These are phyloP conservation scores for Trissolcus japonicus DNA, from an alignment of 2,888 invertebrate genomes.

Conservation along the genomic window DNA sequence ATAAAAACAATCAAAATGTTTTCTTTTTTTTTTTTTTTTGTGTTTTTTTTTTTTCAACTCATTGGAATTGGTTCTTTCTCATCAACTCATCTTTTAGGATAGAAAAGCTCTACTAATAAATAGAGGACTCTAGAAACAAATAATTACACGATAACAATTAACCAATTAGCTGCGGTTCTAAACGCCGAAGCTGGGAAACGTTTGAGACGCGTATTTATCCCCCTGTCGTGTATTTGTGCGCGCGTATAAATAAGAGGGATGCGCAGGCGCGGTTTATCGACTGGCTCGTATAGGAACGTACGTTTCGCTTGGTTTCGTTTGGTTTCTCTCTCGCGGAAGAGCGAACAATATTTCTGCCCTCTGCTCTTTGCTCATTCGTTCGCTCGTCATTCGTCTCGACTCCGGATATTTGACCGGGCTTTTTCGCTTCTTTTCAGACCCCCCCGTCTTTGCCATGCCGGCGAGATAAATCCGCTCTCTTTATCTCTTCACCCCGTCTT, in stretches of 20 bases:
- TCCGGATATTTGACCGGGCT: slow-evolving; percentile 69
- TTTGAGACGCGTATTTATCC: slow-evolving; percentile 1
- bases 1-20: too few relatives aligned
- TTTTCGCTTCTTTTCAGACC: slow-evolving; percentile 57
- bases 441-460: slow-evolving; percentile 26
- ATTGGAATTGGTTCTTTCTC: too few relatives aligned
- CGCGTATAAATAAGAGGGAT: slow-evolving; percentile 28
- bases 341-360: slow-evolving; percentile 68
- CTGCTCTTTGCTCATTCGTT: slow-evolving; percentile 61
- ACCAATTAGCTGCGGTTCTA: slow-evolving; percentile 22
- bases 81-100: too few relatives aligned
- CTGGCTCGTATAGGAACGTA: slow-evolving; percentile 64
- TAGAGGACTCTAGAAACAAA: slow-evolving; percentile 13
- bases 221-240: neutral
- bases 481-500: slow-evolving; percentile 47
- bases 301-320: slow-evolving; percentile 63
- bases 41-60: too few relatives aligned
- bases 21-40: too few relatives aligned
- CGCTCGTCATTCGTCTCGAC: slow-evolving; percentile 64
- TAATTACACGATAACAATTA: slow-evolving; percentile 45
- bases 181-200: neutral
- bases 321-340: slow-evolving; percentile 65
- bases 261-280: slow-evolving; percentile 73
- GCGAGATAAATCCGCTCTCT: slow-evolving; percentile 49
- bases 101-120: too few relatives aligned